Conservation (phyloP, 2,888 invertebrate genomes). For the Drosophila helvetica region DNA sequence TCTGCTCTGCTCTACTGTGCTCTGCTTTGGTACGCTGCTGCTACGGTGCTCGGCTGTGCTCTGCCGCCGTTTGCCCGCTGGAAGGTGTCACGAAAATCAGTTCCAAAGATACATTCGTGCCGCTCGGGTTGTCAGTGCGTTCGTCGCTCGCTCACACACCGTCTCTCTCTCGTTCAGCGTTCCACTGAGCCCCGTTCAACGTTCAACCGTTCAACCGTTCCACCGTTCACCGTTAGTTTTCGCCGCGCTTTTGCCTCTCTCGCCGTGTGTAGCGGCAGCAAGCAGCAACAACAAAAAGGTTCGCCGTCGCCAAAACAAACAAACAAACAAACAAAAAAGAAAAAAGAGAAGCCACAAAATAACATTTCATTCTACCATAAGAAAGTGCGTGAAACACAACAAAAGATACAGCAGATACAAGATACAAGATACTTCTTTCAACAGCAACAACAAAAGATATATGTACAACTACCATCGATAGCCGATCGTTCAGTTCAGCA, state of each 20-base stretch:
- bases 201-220: constrained; percentile 26
- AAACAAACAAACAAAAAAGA: constrained; percentile 12
- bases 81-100: constrained; percentile 81
- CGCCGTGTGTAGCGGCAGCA: constrained; percentile 49
- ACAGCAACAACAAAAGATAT: constrained; percentile 6
- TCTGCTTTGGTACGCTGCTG: constrained; percentile 11
- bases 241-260: constrained; percentile 61
- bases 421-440: constrained; percentile 5
- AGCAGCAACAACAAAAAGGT: constrained; percentile 26
- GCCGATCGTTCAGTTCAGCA: constrained; percentile 26
- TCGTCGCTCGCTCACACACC: constrained; percentile 66
- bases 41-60: constrained; percentile 40
- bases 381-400: constrained; percentile 5
- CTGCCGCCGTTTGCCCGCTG: constrained; percentile 45
- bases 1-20: too few relatives aligned
- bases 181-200: constrained; percentile 23
- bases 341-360: constrained; percentile 19
- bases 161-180: constrained; percentile 33
- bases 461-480: constrained; percentile 12
- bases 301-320: constrained; percentile 44
- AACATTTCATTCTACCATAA: background rate
- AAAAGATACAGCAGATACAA: background rate
- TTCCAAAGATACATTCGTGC: constrained; percentile 83
- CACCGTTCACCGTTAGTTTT: constrained; percentile 56
- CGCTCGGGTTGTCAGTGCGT: constrained; percentile 79